These are phyloP conservation scores for Hippocampus comes DNA, from an alignment of 2,113 vertebrate species.

Conservation along the genomic window DNA sequence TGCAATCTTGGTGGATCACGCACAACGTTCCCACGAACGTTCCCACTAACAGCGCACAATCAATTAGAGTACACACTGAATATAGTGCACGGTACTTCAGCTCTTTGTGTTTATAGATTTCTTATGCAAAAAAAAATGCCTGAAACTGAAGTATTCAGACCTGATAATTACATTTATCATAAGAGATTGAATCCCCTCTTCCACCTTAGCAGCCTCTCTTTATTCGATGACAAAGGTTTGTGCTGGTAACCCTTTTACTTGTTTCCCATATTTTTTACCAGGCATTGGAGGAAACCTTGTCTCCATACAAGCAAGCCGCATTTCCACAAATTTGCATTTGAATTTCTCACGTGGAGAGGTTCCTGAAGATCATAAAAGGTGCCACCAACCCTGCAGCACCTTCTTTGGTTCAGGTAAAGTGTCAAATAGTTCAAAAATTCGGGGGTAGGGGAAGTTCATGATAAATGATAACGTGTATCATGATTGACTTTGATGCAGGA, in stretches of 20 bases:
- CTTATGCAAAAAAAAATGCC: too few relatives aligned
- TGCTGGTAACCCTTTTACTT: not conserved
- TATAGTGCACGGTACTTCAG: too few relatives aligned
- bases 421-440: not conserved
- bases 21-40: too few relatives aligned
- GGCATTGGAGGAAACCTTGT: slow-evolving; percentile 94
- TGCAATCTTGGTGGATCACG: too few relatives aligned
- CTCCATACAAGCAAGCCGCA: slow-evolving; percentile 90
- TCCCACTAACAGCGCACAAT: too few relatives aligned
- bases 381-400: slow-evolving; percentile 76
- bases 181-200: too few relatives aligned
- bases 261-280: slow-evolving; percentile 15
- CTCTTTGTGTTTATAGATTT: too few relatives aligned
- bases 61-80: too few relatives aligned
- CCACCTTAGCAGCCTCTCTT: not conserved
- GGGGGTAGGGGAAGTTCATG: not conserved
- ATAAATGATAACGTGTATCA: too few relatives aligned
- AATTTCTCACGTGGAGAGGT: slow-evolving; percentile 79
- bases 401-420: slow-evolving; percentile 85
- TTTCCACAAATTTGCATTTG: slow-evolving; percentile 89
- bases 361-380: slow-evolving; percentile 75
- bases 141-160: too few relatives aligned
- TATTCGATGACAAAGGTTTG: not conserved
- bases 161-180: too few relatives aligned
- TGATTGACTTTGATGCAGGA: slow-evolving; percentile 62